A percentile compares a stretch with the other conserved stretches of the same genome.
phyloP scores from a whole-genome alignment of 2,797 vertebrate genomes.

The Anisognathus igniventris region DNA sequence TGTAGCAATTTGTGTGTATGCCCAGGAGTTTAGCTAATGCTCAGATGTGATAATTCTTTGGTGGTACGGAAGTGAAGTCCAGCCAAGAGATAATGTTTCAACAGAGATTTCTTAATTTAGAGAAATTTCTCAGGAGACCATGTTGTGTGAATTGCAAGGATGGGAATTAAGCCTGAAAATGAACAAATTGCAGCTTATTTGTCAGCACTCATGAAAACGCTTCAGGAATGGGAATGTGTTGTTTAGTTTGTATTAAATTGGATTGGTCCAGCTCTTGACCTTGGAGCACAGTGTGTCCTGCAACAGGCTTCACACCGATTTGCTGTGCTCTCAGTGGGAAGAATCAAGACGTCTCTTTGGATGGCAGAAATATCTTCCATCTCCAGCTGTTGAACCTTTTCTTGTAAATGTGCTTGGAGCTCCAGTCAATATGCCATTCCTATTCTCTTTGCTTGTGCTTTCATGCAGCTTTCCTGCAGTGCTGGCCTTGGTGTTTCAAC shows the following conservation, averaged over 20 bases:
- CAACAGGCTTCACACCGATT: background rate
- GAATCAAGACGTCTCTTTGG: background rate
- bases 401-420: background rate
- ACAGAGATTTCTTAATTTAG: background rate
- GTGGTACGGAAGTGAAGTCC: background rate
- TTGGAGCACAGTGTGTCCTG: background rate
- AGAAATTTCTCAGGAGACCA: background rate
- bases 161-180: background rate
- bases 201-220: background rate
- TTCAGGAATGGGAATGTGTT: background rate
- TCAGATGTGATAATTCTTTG: background rate
- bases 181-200: background rate
- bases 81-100: background rate
- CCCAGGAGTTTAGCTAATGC: background rate
- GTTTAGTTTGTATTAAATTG: background rate
- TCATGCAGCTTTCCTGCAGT: background rate
- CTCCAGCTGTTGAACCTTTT: background rate
- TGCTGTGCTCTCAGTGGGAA: fast-evolving
- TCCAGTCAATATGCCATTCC: background rate
- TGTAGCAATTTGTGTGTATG: background rate
- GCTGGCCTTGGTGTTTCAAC: fast-evolving
- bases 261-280: background rate
- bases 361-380: background rate
- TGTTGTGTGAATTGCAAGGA: background rate
- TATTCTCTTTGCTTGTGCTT: background rate